Evolutionary conservation across 2,797 vertebrate species (phyloP).

Genomic region (Hippocampus kuda): DNA sequence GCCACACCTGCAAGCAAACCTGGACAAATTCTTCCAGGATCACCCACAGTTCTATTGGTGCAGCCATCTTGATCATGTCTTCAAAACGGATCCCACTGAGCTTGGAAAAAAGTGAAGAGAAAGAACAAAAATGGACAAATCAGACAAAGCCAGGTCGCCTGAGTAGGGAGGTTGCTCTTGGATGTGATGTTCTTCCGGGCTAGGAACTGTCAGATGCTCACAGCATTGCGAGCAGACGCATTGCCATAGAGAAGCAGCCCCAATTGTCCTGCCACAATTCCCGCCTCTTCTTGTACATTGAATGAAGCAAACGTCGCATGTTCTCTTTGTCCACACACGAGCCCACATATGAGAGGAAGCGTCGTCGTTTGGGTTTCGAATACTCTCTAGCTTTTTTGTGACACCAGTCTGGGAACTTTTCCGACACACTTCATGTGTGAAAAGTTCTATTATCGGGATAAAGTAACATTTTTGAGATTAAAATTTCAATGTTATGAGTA

Average conservation of each 20-base stretch:
- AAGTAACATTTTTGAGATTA: no score
- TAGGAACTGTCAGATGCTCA: no score
- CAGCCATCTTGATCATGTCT: not conserved
- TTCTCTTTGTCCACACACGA: no score
- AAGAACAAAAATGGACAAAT: not conserved
- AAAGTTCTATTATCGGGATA: not conserved
- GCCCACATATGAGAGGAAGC: no score
- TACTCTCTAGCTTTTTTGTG: not conserved
- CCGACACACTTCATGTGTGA: not conserved
- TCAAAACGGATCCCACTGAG: not conserved
- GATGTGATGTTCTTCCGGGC: no score
- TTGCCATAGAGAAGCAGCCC: no score
- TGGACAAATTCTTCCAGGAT: not conserved
- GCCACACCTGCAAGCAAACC: not conserved
- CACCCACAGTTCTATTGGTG: not conserved
- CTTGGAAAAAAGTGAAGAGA: not conserved
- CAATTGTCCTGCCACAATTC: no score
- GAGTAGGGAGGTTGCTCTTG: not conserved
- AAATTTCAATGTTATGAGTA: not conserved
- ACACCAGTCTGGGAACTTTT: not conserved
- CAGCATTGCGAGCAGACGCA: no score
- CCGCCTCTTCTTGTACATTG: no score
- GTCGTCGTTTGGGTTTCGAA: not conserved
- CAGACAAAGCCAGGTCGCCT: not conserved
- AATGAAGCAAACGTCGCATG: no score